These are phyloP conservation scores for Clistopyga incitator DNA, from an alignment of 2,888 invertebrate genomes.

Conservation along the genomic window DNA sequence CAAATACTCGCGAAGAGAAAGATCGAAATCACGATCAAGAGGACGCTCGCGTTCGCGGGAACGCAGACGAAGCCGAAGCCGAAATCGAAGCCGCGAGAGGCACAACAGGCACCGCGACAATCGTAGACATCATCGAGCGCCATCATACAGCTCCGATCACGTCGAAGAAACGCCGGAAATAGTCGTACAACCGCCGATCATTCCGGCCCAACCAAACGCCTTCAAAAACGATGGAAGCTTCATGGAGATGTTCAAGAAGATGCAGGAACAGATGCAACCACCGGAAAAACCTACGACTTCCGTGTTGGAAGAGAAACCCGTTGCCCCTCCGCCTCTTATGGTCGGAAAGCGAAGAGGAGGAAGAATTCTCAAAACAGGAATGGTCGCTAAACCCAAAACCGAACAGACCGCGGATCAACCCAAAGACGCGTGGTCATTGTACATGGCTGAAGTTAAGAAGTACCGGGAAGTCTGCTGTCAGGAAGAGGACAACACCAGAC, in stretches of 20 bases:
- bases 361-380: slow-evolving; percentile 94
- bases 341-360: slow-evolving; percentile 95
- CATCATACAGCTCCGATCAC: slow-evolving; percentile 79
- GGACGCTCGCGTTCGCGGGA: slow-evolving; percentile 78
- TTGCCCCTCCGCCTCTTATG: slow-evolving; percentile 85
- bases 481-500: slow-evolving; percentile 95
- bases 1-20: slow-evolving; percentile 54
- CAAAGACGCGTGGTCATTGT: slow-evolving; percentile 96
- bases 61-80: slow-evolving; percentile 76
- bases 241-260: slow-evolving; percentile 95
- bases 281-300: slow-evolving; percentile 81
- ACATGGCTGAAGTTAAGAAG: slow-evolving; percentile 96
- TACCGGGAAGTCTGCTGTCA: slow-evolving; percentile 97
- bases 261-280: slow-evolving; percentile 88
- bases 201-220: slow-evolving; percentile 86
- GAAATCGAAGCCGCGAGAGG: slow-evolving; percentile 66
- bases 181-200: slow-evolving; percentile 58
- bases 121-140: slow-evolving; percentile 76
- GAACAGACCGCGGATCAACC: slow-evolving; percentile 88
- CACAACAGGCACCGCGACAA: slow-evolving; percentile 76
- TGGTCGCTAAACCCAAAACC: slow-evolving; percentile 93
- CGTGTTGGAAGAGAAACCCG: slow-evolving; percentile 83
- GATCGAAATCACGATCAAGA: slow-evolving; percentile 69
- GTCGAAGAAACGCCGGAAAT: slow-evolving; percentile 73
- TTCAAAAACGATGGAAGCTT: slow-evolving; percentile 96